Evolutionary conservation across 2,888 invertebrate genomes (phyloP).

Genomic region (Camptogramma bilineatum): DNA sequence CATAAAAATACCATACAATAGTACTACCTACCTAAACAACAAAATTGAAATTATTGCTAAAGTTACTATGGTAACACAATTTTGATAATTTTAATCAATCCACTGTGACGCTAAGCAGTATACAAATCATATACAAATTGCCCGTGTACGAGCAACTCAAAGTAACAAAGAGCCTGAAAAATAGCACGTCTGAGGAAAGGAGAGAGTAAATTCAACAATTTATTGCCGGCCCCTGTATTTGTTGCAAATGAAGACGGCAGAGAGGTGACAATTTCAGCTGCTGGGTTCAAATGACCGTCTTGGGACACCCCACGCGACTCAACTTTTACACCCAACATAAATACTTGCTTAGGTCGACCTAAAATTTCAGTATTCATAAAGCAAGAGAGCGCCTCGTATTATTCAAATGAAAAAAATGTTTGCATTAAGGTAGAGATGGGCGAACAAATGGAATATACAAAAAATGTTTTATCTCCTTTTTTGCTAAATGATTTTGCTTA

Average conservation of each 20-base stretch:
- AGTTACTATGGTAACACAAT: too few relatives aligned
- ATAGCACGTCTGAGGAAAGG: conserved; percentile 75
- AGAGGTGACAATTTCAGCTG: conserved; percentile 81
- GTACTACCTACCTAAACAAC: too few relatives aligned
- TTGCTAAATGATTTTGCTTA: conserved; percentile 49
- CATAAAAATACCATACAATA: too few relatives aligned
- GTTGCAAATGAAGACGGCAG: conserved; percentile 81
- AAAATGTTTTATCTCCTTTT: conserved; percentile 44
- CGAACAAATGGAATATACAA: conserved; percentile 42
- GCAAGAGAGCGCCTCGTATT: conserved; percentile 40
- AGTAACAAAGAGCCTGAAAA: conserved; percentile 77
- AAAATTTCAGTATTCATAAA: conserved; percentile 40
- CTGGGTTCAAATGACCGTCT: conserved; percentile 71
- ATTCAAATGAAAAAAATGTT: conserved; percentile 44
- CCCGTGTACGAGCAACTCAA: not conserved
- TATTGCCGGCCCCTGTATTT: conserved; percentile 79
- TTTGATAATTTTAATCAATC: not conserved
- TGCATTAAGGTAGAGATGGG: conserved; percentile 40
- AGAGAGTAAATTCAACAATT: conserved; percentile 80
- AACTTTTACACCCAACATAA: conserved; percentile 64
- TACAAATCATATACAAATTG: not conserved
- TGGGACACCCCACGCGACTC: conserved; percentile 62
- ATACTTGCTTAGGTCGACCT: conserved; percentile 46
- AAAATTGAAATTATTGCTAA: too few relatives aligned
- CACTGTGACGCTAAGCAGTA: not conserved